These are phyloP conservation scores for Plagodis dolabraria DNA, from an alignment of 2,888 invertebrate species.

Conservation along the genomic window DNA sequence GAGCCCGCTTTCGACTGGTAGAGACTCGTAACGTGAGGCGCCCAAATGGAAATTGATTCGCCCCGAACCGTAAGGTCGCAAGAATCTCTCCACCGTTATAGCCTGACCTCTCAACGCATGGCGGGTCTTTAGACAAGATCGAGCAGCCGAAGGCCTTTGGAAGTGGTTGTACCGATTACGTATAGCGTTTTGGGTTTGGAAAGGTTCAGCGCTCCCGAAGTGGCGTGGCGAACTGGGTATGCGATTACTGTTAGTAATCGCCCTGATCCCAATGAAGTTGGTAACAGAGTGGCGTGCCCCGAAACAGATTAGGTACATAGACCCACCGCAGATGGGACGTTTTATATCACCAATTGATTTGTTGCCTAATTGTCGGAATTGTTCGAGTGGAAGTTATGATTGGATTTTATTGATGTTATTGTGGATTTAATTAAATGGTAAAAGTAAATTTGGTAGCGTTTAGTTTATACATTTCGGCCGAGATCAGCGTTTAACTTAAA, in stretches of 20 bases:
- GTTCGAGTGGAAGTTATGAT: constrained; percentile 21
- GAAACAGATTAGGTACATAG: constrained; percentile 37
- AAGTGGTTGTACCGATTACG: constrained; percentile 46
- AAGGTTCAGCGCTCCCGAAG: constrained; percentile 59
- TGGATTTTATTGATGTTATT: constrained; percentile 18
- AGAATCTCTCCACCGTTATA: constrained; percentile 42
- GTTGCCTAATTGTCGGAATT: constrained; percentile 25
- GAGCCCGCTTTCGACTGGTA: constrained; percentile 52
- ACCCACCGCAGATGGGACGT: constrained; percentile 40
- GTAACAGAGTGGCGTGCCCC: constrained; percentile 66
- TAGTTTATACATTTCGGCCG: too few relatives aligned
- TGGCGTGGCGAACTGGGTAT: constrained; percentile 73
- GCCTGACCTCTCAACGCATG: constrained; percentile 49
- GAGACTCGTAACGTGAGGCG: constrained; percentile 48
- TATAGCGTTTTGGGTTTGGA: constrained; percentile 56
- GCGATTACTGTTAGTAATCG: constrained; percentile 78
- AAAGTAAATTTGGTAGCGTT: neutral
- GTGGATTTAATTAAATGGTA: neutral
- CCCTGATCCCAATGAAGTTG: constrained; percentile 79
- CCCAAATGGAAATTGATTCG: constrained; percentile 78
- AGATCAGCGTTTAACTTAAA: too few relatives aligned
- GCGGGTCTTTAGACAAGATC: constrained; percentile 39
- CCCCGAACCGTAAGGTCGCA: constrained; percentile 69
- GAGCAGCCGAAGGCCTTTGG: constrained; percentile 8
- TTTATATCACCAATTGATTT: constrained; percentile 31